Evolutionary conservation across 2,797 vertebrate genomes (phyloP).

Genomic region (Lacerta viridis): DNA sequence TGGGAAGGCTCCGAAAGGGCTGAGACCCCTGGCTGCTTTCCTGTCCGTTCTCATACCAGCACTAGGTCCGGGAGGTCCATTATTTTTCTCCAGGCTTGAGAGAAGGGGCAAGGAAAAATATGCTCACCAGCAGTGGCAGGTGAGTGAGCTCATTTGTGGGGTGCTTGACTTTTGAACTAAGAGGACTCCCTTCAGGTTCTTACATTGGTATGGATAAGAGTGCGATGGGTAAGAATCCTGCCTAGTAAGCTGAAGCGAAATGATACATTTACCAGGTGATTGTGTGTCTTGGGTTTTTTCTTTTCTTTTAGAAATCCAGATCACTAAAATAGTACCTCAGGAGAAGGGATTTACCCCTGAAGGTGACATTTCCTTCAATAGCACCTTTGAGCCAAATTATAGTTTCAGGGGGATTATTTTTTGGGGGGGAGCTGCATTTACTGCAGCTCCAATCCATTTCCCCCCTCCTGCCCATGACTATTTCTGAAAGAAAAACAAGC

Average conservation of each 20-base stretch:
- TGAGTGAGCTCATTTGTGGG: too few relatives aligned
- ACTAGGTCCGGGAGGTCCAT: background rate
- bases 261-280: background rate
- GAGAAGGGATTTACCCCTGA: background rate
- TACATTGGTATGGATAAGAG: background rate
- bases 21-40: background rate
- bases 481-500: background rate
- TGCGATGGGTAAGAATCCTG: background rate
- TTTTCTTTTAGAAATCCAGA: constrained; percentile 7
- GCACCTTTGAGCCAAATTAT: background rate
- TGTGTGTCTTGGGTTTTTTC: background rate
- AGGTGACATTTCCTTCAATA: background rate
- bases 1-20: background rate
- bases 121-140: background rate
- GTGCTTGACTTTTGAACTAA: background rate
- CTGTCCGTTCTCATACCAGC: background rate
- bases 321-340: too few relatives aligned
- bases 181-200: background rate
- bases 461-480: too few relatives aligned
- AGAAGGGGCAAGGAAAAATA: background rate
- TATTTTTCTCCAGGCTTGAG: background rate
- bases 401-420: background rate
- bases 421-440: background rate
- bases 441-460: background rate
- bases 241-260: background rate